Base-by-base conservation (phyloP, 2,797 vertebrate species). In the Myotis daubentonii region DNA sequence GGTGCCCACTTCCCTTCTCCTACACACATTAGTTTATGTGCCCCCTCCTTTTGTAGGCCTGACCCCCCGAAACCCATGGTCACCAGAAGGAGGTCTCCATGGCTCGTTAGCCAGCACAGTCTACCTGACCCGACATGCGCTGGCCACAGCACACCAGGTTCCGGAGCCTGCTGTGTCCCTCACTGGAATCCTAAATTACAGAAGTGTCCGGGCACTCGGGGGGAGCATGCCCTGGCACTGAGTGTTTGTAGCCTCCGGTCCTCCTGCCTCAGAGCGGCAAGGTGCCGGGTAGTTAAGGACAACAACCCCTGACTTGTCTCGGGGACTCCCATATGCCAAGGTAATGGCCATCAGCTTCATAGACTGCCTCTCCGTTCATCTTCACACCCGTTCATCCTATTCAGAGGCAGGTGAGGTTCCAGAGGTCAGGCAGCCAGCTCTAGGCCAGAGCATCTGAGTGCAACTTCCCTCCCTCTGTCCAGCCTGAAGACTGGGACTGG, bases 401-500 rank as follows among this genome's bases (percentile, higher is more conserved):
- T 53, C 4, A 23, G 55, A 23, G 33, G 33, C 60, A 53, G 8
- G 1, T 51, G 44, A 95, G 84, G 33, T 53, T 60, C n/a, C 53
- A 10, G 33, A 80, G 36, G 38, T 49, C 41, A 66, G 12, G 19
- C 87, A 47, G 0, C 36, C 28, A 2, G 0, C 25, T 10, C 33
- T 11, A 41, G 41, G 57, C 57, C 25, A 3, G 47, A 53, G 68
- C 16, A 66, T 20, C 66, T 23, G 13, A 3, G 2, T 51, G 23
- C 2, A 1, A 20, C 38, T 70, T 30, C 28, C n/a, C 0, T 12
- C 20, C 23, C 36, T 8, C 71, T 7, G 2, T 55, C 38, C 17
- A 0, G 5, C 10, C 44, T n/a, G n/a, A 33, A 22, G 51, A 25
- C 74, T 23, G 8, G 8, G 8, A 0, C 0, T 4, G 6, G 22